These are phyloP conservation scores for Apotomis turbidana DNA, from an alignment of 2,888 invertebrate genomes.

Conservation along the genomic window DNA sequence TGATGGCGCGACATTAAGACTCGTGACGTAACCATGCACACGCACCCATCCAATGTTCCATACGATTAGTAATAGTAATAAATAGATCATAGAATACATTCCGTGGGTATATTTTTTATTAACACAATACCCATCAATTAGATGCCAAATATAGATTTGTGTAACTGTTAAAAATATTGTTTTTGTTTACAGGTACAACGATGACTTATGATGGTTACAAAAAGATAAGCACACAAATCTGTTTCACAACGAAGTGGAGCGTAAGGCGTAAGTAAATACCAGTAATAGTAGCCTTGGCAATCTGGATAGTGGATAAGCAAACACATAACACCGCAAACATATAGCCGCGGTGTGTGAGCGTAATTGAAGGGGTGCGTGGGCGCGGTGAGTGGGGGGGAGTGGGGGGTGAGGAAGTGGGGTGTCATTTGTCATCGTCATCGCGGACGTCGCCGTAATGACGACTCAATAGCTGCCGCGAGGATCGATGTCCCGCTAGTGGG, in stretches of 20 bases:
- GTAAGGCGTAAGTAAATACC: constrained; percentile 8
- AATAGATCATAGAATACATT: not conserved
- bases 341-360: not conserved
- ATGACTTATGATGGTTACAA: not conserved
- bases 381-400: not conserved
- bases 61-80: not conserved
- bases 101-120: not conserved
- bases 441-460: constrained; percentile 20
- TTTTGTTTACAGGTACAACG: constrained; percentile 8
- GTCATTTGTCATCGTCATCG: constrained; percentile 25
- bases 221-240: not conserved
- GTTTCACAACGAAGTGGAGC: not conserved
- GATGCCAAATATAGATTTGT: not conserved
- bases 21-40: not conserved
- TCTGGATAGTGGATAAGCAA: not conserved
- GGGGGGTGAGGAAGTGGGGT: not conserved
- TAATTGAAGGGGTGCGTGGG: constrained; percentile 15
- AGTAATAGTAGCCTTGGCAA: constrained; percentile 10
- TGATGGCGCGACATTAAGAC: constrained; percentile 7
- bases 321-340: not conserved
- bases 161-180: not conserved
- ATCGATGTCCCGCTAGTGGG: constrained; percentile 16
- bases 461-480: constrained; percentile 4
- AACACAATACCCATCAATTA: too few relatives aligned
- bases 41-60: too few relatives aligned